Evolutionary conservation across 2,113 vertebrate genomes (phyloP), one percentile per base, ranked within the genome.

Genomic region (Rhodinocichla rosea): DNA sequence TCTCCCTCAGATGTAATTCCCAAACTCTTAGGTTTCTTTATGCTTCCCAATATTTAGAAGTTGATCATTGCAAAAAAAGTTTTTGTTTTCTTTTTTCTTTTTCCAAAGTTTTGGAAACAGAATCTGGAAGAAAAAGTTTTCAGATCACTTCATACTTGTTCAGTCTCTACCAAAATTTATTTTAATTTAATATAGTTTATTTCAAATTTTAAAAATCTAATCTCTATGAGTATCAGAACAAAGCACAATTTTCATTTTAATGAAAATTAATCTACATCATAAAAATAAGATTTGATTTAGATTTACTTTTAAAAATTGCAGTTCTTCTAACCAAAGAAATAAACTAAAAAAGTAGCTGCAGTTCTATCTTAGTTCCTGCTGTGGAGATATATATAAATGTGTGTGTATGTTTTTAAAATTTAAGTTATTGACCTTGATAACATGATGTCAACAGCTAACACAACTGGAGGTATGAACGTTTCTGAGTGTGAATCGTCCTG

Each of bases 371-470:
- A 35, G 22, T 44, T 89, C 11, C 8, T 57, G 15, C 59, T 56
- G 15, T 28, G n/a, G 30, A 68, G 2, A 8, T 9, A 12, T 22
- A 11, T 56, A 6, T 18, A 9, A 10, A 1, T 35, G 6, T 56
- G 4, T 53, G 10, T 56, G 2, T 40, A 1, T 33, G 2, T 19
- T 19, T 60, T 33, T 13, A 4, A 0, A 55, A 22, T 39, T 59
- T 27, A 37, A 28, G 24, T 21, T 65, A 44, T 16, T 77, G 33
- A 69, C 49, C 15, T 90, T 62, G 50, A 35, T 73, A 80, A 69
- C 50, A 76, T 39, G 26, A 85, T 45, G 14, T 47, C 45, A 85
- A 30, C 22, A 73, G 20, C 45, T 73, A 27, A 40, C 57, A 80
- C 15, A 24, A 39, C 33, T 64, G 40, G 21, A 86, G 40, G 9